phyloP scores from a whole-genome alignment of 2,797 vertebrate species.

The Erethizon dorsatum region DNA sequence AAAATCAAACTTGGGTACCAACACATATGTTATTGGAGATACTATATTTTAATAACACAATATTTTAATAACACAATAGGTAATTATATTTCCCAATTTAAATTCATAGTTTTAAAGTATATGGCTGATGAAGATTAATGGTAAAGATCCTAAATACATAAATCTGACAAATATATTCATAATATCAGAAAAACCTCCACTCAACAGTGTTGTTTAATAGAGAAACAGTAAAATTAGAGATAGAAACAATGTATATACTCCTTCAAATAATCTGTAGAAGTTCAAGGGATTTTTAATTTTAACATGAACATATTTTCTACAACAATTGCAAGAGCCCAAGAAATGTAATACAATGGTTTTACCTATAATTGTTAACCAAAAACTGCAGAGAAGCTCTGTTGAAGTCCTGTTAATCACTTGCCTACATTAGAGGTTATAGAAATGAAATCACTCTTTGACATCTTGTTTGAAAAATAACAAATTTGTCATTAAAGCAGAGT shows the following conservation, averaged over 20 bases:
- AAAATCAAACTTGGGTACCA: neutral
- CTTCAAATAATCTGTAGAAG: neutral
- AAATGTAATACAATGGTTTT: neutral
- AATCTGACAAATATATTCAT: neutral
- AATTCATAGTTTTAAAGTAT: neutral
- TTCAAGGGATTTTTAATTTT: neutral
- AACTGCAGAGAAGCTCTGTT: neutral
- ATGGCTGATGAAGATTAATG: neutral
- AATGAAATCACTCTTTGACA: slow-evolving; percentile 67
- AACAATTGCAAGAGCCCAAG: neutral
- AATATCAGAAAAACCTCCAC: slow-evolving; percentile 23
- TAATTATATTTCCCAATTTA: neutral
- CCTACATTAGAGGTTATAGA: slow-evolving; percentile 43
- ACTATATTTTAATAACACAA: neutral
- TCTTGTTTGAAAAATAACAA: slow-evolving; percentile 72
- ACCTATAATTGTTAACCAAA: neutral
- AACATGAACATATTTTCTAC: neutral
- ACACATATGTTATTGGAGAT: neutral
- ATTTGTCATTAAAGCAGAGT: slow-evolving; percentile 66
- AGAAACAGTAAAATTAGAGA: neutral
- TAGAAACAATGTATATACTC: neutral
- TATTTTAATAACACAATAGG: slow-evolving; percentile 19
- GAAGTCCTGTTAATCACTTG: slow-evolving; percentile 26
- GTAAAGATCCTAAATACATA: neutral
- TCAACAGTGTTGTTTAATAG: neutral